Percentiles rank a stretch among this genome's conserved stretches.
These are phyloP conservation scores for Drosophila suboccidentalis DNA, from an alignment of 2,888 invertebrate genomes.

Conservation along the genomic window DNA sequence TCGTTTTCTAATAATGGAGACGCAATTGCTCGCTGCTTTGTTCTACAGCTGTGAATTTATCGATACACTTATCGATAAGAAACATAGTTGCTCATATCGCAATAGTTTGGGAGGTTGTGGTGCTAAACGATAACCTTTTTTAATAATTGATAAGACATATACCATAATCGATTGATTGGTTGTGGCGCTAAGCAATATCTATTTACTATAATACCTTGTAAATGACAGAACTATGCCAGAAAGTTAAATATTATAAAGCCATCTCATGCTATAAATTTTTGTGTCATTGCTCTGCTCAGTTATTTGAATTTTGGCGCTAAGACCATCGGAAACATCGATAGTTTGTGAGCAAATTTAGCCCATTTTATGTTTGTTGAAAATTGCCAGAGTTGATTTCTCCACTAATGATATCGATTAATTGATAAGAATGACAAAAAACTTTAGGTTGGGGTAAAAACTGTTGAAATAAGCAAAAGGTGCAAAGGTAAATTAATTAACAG, in stretches of 20 bases:
- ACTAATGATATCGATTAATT: neutral
- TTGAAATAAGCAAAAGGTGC: neutral
- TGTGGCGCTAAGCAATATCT: no score
- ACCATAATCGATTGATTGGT: no score
- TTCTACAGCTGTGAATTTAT: constrained; percentile 55
- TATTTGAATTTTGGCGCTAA: no score
- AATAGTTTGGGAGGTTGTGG: neutral
- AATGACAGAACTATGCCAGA: no score
- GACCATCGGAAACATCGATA: neutral
- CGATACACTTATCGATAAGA: constrained; percentile 30
- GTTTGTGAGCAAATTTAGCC: constrained; percentile 2
- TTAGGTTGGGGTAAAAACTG: neutral
- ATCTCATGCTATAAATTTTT: no score
- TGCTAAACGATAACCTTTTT: constrained; percentile 6
- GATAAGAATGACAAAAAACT: neutral
- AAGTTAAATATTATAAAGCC: no score
- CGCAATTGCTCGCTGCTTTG: constrained; percentile 59
- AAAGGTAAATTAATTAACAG: neutral
- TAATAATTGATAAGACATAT: no score
- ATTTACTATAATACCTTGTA: no score
- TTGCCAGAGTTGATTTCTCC: neutral
- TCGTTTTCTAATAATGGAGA: constrained; percentile 41
- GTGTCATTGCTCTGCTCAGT: no score
- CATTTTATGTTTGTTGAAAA: neutral
- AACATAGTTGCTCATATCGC: neutral